A percentile compares a stretch with the other conserved stretches of the same genome.
phyloP scores from a whole-genome alignment of 2,888 invertebrate genomes.

The Troides oblongomaculatus region DNA sequence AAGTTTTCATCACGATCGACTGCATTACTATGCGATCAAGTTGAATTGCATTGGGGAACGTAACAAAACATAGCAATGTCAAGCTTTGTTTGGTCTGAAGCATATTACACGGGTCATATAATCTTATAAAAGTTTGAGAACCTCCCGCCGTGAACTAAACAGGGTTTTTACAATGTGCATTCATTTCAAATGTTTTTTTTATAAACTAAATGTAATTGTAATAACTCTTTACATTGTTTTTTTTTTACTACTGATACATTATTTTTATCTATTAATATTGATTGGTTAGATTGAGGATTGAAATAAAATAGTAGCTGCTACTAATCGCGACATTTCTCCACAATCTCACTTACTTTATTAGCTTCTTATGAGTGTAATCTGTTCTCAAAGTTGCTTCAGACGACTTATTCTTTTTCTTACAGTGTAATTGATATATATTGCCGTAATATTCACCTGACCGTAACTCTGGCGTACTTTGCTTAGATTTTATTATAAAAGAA shows the following conservation, averaged over 20 bases:
- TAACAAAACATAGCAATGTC: constrained; percentile 6
- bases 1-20: constrained; percentile 5
- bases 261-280: background rate
- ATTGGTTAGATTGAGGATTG: background rate
- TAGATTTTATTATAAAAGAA: constrained; percentile 76
- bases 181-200: constrained; percentile 49
- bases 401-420: constrained; percentile 79
- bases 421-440: constrained; percentile 81
- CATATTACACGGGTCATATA: constrained; percentile 77
- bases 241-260: background rate
- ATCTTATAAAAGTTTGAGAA: constrained; percentile 74
- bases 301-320: background rate
- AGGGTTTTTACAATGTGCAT: background rate
- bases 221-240: background rate
- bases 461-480: constrained; percentile 70
- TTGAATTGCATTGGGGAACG: constrained; percentile 15
- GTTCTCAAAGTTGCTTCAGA: constrained; percentile 78
- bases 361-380: constrained; percentile 77
- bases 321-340: background rate
- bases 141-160: constrained; percentile 48
- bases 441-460: constrained; percentile 77
- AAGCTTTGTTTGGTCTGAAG: constrained; percentile 55
- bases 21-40: constrained; percentile 8
- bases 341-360: constrained; percentile 67
- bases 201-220: constrained; percentile 32